These are phyloP conservation scores for Eupleurogrammus muticus DNA, from an alignment of 2,797 vertebrate genomes.

Conservation along the genomic window DNA sequence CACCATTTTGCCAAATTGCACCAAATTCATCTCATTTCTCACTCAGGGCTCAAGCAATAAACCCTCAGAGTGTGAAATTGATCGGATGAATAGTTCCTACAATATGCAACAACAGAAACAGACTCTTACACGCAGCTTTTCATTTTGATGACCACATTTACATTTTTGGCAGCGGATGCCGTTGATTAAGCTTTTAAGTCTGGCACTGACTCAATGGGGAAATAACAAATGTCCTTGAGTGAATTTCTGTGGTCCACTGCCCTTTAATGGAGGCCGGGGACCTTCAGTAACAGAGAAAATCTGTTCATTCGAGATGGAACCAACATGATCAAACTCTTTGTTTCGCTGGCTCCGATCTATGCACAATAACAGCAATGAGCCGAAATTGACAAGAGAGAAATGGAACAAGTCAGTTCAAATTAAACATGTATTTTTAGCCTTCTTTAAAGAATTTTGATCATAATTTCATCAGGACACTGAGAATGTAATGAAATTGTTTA, in stretches of 20 bases:
- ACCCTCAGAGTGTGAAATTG: too few relatives aligned
- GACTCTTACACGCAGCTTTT: too few relatives aligned
- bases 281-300: slow-evolving; percentile 24
- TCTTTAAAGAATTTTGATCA: background rate
- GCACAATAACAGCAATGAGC: background rate
- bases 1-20: too few relatives aligned
- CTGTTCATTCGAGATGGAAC: background rate
- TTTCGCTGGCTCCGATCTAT: slow-evolving; percentile 6
- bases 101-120: too few relatives aligned
- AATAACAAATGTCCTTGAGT: slow-evolving; percentile 31
- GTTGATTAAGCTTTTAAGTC: slow-evolving; percentile 26
- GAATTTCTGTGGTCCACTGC: slow-evolving; percentile 21
- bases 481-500: background rate
- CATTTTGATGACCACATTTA: slow-evolving; percentile 7
- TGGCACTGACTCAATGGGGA: background rate
- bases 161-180: slow-evolving; percentile 13
- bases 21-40: too few relatives aligned
- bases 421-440: background rate
- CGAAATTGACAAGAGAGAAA: background rate
- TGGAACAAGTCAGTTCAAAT: background rate
- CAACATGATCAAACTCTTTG: background rate
- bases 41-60: too few relatives aligned
- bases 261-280: slow-evolving; percentile 25
- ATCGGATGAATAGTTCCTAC: too few relatives aligned
- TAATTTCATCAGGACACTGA: background rate